These are phyloP conservation scores for Channa argus DNA, from an alignment of 2,113 vertebrate genomes.

Conservation along the genomic window DNA sequence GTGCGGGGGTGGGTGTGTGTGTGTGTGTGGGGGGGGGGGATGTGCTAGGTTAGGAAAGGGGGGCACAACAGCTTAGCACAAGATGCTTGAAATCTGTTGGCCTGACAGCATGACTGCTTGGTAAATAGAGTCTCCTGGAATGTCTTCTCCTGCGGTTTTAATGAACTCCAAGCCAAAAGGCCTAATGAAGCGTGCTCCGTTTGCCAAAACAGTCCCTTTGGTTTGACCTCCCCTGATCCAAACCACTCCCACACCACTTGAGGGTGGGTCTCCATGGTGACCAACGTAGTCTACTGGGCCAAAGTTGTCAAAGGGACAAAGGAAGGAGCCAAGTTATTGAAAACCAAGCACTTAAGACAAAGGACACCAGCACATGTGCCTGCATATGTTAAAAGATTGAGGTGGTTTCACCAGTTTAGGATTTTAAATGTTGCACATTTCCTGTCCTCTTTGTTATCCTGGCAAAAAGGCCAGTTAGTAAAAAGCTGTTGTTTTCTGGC, in stretches of 20 bases:
- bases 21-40: no score
- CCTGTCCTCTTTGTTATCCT: slow-evolving; percentile 57
- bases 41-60: background rate
- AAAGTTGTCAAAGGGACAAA: slow-evolving; percentile 64
- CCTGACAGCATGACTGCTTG: slow-evolving; percentile 68
- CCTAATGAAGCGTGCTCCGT: slow-evolving; percentile 82
- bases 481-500: slow-evolving; percentile 62
- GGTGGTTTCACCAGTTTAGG: slow-evolving; percentile 27
- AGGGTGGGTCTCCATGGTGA: slow-evolving; percentile 76
- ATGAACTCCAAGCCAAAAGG: slow-evolving; percentile 83
- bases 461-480: slow-evolving; percentile 58
- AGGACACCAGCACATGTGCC: slow-evolving; percentile 46
- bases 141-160: slow-evolving; percentile 84
- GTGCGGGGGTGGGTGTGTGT: no score
- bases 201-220: slow-evolving; percentile 76
- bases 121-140: slow-evolving; percentile 84
- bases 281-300: slow-evolving; percentile 42
- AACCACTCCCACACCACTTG: slow-evolving; percentile 64
- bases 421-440: slow-evolving; percentile 51
- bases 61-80: slow-evolving; percentile 63
- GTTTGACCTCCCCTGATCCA: slow-evolving; percentile 72
- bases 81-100: slow-evolving; percentile 78
- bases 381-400: slow-evolving; percentile 50
- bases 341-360: slow-evolving; percentile 52
- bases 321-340: slow-evolving; percentile 37